Evolutionary conservation across 2,797 vertebrate genomes (phyloP).

Genomic region (Pempheris klunzingeri): DNA sequence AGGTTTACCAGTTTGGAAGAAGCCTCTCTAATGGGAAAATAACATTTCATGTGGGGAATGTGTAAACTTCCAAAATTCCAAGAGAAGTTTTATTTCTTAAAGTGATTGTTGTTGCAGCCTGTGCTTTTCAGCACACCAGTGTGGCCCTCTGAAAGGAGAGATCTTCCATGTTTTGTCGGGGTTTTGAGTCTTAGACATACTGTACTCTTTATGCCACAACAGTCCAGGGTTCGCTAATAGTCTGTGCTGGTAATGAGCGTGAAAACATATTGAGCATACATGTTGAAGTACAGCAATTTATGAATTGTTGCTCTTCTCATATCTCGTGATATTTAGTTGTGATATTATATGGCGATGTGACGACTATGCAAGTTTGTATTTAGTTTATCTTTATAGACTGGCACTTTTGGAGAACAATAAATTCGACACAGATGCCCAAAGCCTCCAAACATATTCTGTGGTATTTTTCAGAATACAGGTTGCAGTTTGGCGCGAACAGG

Average conservation of each 20-base stretch:
- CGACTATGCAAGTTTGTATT: background rate
- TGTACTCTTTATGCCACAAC: background rate
- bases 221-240: background rate
- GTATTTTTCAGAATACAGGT: background rate
- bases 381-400: background rate
- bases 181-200: background rate
- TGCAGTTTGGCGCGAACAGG: background rate
- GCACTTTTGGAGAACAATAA: background rate
- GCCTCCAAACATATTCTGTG: background rate
- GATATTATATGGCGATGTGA: background rate
- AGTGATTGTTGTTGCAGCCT: too few relatives aligned
- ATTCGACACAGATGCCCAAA: background rate
- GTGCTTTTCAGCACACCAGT: too few relatives aligned
- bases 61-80: constrained; percentile 3
- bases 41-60: background rate
- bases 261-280: background rate
- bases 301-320: background rate
- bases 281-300: background rate
- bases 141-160: background rate
- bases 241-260: background rate
- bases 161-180: background rate
- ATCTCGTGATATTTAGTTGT: constrained; percentile 1
- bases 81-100: background rate
- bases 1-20: constrained; percentile 3
- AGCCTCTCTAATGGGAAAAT: constrained; percentile 1